Conservation (phyloP, 2,113 vertebrate genomes). For the Periophthalmodon schlosseri region DNA sequence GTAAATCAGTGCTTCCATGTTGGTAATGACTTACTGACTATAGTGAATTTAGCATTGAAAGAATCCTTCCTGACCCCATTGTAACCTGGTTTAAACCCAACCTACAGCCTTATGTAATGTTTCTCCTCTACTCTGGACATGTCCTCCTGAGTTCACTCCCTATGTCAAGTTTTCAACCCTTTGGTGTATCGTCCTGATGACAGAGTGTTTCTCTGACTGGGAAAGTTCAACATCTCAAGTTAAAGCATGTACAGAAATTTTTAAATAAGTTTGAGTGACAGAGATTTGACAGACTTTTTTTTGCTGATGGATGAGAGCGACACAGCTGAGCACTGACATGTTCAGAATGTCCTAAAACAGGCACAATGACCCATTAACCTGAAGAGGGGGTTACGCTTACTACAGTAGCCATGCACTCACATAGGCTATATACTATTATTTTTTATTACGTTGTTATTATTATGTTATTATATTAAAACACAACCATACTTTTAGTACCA, state of each 20-base stretch:
- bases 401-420: not conserved
- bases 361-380: not conserved
- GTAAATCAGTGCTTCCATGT: too few relatives aligned
- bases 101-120: not conserved
- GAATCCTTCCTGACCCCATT: not conserved
- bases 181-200: not conserved
- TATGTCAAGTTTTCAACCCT: not conserved
- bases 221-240: not conserved
- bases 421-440: not conserved
- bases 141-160: not conserved
- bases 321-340: not conserved
- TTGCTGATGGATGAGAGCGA: not conserved
- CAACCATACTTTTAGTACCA: too few relatives aligned
- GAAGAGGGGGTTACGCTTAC: not conserved
- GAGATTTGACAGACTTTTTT: not conserved
- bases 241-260: not conserved
- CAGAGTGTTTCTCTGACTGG: not conserved
- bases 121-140: not conserved
- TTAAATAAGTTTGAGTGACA: not conserved
- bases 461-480: not conserved
- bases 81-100: not conserved
- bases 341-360: not conserved
- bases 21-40: too few relatives aligned
- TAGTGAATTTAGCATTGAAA: too few relatives aligned
- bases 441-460: not conserved